phyloP scores from a whole-genome alignment of 2,888 invertebrate species.

The Drosophila aldrichi region DNA sequence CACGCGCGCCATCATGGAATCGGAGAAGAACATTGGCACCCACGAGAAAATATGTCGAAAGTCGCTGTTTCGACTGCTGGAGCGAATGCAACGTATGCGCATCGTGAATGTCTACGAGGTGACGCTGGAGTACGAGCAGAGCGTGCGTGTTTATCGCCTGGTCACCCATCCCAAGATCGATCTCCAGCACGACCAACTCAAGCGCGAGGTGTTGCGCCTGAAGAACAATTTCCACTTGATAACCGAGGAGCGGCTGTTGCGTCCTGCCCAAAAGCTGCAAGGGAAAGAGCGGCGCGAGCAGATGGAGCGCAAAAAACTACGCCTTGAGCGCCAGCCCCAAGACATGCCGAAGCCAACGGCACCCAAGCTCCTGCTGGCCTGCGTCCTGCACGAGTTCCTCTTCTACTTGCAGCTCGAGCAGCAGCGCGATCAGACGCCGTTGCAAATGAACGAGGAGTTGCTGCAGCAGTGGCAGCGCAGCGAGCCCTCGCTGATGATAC shows the following conservation, averaged over 20 bases:
- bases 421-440: slow-evolving; percentile 81
- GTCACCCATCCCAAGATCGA: slow-evolving; percentile 82
- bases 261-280: slow-evolving; percentile 17
- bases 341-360: slow-evolving; percentile 28
- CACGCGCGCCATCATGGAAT: slow-evolving; percentile 86
- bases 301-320: slow-evolving; percentile 22
- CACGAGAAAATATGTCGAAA: slow-evolving; percentile 87
- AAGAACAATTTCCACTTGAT: slow-evolving; percentile 74
- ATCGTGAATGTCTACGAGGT: slow-evolving; percentile 79
- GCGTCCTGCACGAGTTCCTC: slow-evolving; percentile 89
- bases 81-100: slow-evolving; percentile 85
- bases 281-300: slow-evolving; percentile 44
- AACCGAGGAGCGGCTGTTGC: slow-evolving; percentile 65
- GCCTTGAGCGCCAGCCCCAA: slow-evolving; percentile 10
- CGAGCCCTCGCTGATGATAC: slow-evolving; percentile 81
- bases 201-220: slow-evolving; percentile 74
- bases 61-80: slow-evolving; percentile 88
- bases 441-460: slow-evolving; percentile 63
- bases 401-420: slow-evolving; percentile 89
- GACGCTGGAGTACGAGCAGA: slow-evolving; percentile 65
- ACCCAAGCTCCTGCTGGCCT: slow-evolving; percentile 88
- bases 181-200: slow-evolving; percentile 65
- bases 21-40: slow-evolving; percentile 86
- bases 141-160: slow-evolving; percentile 74
- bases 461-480: slow-evolving; percentile 76